Conservation (phyloP, 2,797 vertebrate genomes). For the Lacerta viridis region DNA sequence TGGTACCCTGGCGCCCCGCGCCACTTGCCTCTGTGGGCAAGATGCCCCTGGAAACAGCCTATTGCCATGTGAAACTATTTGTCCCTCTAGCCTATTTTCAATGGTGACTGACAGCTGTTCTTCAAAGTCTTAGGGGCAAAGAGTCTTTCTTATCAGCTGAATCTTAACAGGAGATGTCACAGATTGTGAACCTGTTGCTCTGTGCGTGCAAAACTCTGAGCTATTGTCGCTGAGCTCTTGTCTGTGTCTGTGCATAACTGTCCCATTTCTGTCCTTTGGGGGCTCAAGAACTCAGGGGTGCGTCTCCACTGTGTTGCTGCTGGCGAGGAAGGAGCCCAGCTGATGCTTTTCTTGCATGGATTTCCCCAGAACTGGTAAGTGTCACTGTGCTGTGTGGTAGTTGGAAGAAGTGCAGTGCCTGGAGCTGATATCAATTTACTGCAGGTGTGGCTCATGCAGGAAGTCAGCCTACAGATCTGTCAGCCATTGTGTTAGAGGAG, state of each 20-base stretch:
- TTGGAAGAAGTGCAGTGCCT: not conserved
- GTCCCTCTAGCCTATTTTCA: too few relatives aligned
- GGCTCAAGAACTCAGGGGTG: slow-evolving; percentile 77
- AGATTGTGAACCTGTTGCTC: not conserved
- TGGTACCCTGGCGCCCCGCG: too few relatives aligned
- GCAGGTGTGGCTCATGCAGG: not conserved
- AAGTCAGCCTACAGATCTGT: not conserved
- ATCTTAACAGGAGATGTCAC: not conserved
- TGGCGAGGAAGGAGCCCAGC: slow-evolving; percentile 70
- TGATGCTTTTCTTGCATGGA: slow-evolving; percentile 84
- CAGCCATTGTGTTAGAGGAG: not conserved
- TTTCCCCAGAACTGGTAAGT: slow-evolving; percentile 83
- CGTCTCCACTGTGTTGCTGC: slow-evolving; percentile 81
- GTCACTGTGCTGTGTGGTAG: not conserved
- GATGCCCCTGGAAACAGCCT: not conserved
- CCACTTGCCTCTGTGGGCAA: too few relatives aligned
- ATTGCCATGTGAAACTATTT: not conserved
- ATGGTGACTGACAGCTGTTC: too few relatives aligned
- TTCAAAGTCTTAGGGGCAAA: not conserved
- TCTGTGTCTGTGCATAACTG: not conserved
- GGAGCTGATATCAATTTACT: not conserved
- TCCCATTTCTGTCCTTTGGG: not conserved
- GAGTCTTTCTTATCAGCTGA: not conserved
- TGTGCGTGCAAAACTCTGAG: not conserved
- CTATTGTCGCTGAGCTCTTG: not conserved